Conservation (phyloP, 1,140 invertebrate genomes). For the Cotesia glomerata region DNA sequence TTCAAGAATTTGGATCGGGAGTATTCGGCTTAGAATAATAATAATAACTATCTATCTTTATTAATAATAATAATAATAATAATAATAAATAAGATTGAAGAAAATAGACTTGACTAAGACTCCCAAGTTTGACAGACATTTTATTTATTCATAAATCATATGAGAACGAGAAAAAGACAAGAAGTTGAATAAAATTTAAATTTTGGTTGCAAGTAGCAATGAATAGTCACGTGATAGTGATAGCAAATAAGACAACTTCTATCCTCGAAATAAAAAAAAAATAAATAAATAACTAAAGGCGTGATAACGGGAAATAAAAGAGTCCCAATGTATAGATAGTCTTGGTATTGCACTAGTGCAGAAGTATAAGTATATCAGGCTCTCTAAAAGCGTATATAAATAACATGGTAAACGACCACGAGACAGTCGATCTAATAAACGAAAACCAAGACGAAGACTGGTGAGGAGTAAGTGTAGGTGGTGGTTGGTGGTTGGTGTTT, state of each 20-base stretch:
- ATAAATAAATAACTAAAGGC: conserved; percentile 14
- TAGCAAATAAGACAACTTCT: not conserved
- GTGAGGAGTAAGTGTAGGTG: too few species aligned
- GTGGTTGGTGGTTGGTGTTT: not conserved
- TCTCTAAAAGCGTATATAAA: conserved; percentile 31
- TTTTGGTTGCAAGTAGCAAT: not conserved
- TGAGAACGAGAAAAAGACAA: too few species aligned
- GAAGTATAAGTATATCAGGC: not conserved
- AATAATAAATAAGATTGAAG: too few species aligned
- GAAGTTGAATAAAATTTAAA: too few species aligned
- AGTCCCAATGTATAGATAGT: not conserved
- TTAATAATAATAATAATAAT: too few species aligned
- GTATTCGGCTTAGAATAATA: too few species aligned
- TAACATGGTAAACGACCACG: conserved; percentile 27
- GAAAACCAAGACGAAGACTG: not conserved
- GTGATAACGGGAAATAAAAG: conserved; percentile 33
- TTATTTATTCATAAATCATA: too few species aligned
- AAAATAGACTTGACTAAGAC: too few species aligned
- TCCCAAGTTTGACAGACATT: too few species aligned
- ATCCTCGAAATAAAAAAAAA: not conserved
- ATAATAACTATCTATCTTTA: too few species aligned
- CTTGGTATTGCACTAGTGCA: not conserved
- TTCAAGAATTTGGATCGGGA: too few species aligned
- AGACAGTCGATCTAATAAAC: conserved; percentile 40
- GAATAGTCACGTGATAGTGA: not conserved